These are phyloP conservation scores for Gymnoscopelus braueri DNA, from an alignment of 2,797 vertebrate species.

Conservation along the genomic window DNA sequence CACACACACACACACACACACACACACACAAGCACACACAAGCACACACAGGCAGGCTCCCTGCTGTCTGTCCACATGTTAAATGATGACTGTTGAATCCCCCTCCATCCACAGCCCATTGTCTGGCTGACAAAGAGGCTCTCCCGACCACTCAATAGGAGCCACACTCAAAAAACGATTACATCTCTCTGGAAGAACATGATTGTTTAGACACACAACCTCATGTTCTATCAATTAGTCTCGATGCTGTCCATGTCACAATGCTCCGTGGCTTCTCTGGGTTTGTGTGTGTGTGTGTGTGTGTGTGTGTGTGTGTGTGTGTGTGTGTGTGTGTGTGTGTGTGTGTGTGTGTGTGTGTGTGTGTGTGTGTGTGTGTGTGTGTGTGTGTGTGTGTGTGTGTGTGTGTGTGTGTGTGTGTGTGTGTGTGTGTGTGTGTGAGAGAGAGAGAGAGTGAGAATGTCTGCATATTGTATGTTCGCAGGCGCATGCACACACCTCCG, in stretches of 20 bases:
- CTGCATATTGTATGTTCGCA: not conserved
- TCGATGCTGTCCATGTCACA: not conserved
- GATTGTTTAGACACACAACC: conserved; percentile 35
- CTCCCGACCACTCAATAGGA: conserved; percentile 18
- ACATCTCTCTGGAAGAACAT: conserved; percentile 29
- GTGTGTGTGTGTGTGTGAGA: not conserved
- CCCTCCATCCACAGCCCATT: conserved; percentile 23
- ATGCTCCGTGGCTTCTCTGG: not conserved
- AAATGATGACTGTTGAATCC: conserved; percentile 20
- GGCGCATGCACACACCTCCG: not conserved
- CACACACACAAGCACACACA: too few species aligned
- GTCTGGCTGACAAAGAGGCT: conserved; percentile 40
- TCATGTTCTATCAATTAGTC: conserved; percentile 42
- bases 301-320: not conserved
- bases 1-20: not conserved
- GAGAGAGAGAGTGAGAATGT: not conserved
- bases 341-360: not conserved
- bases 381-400: fast-evolving
- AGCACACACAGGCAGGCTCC: not conserved
- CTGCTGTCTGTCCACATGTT: conserved; percentile 58
- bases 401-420: conserved; percentile 4
- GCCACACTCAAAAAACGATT: conserved; percentile 44
- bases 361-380: not conserved
- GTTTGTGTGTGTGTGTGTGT: not conserved
- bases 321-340: not conserved